phyloP scores from a whole-genome alignment of 2,888 invertebrate species.

The Panorpa germanica region DNA sequence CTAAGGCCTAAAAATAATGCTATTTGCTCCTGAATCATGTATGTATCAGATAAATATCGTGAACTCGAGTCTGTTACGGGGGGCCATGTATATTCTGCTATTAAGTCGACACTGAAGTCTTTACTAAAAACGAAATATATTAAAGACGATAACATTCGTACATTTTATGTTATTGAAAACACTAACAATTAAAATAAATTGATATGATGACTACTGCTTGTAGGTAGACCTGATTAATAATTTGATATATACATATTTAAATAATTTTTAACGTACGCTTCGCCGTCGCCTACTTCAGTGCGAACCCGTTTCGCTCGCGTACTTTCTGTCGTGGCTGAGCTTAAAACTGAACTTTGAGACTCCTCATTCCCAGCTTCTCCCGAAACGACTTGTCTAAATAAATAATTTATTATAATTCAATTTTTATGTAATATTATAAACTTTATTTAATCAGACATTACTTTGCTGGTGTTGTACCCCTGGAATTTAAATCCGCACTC shows the following conservation, averaged over 20 bases:
- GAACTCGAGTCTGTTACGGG: slow-evolving; percentile 31
- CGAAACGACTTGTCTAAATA: background rate
- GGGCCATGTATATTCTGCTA: slow-evolving; percentile 92
- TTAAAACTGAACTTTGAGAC: slow-evolving; percentile 67
- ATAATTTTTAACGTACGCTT: slow-evolving; percentile 20
- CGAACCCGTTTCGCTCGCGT: slow-evolving; percentile 24
- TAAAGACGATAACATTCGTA: slow-evolving; percentile 3
- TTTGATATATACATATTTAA: slow-evolving; percentile 4
- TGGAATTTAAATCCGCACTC: slow-evolving; percentile 60
- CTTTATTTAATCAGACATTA: slow-evolving; percentile 17
- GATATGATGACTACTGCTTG: background rate
- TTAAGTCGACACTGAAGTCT: slow-evolving; percentile 62
- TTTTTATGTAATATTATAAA: slow-evolving; percentile 8
- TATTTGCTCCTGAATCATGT: slow-evolving; percentile 93
- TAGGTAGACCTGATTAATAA: slow-evolving; percentile 1
- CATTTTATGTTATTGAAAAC: background rate
- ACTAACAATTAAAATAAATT: slow-evolving; percentile 8
- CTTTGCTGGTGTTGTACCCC: slow-evolving; percentile 28
- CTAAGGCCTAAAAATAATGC: slow-evolving; percentile 88
- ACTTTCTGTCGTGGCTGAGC: slow-evolving; percentile 48
- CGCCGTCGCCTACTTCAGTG: slow-evolving; percentile 28
- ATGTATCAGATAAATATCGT: slow-evolving; percentile 46
- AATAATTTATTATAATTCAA: slow-evolving; percentile 15
- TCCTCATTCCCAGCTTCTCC: slow-evolving; percentile 37
- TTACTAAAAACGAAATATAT: slow-evolving; percentile 17